Evolutionary conservation across 1,140 invertebrate species (phyloP), one percentile per base, ranked within the genome.

Genomic region (Myzus persicae): DNA sequence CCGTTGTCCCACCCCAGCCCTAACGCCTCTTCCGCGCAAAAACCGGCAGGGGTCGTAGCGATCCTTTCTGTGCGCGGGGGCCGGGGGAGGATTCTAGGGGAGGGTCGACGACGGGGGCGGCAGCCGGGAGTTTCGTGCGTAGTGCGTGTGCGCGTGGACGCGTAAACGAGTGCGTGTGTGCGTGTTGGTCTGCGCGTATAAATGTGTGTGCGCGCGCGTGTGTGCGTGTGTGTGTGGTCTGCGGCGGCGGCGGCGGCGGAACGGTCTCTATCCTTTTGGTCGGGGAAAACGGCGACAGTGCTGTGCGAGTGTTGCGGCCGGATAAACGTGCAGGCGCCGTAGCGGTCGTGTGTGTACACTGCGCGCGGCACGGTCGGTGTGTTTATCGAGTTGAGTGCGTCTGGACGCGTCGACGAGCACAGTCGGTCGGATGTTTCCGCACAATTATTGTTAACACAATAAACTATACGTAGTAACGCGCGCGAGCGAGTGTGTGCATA

Each of bases 291-390:
- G 51, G 51, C 59, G 76, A 54, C 76, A 93, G 90, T 76, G 93
- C 44, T 94, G 82, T 93, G 44, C 90, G 91, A 84, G 90, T 67
- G 89, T 87, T 76, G 82, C 38, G 54, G 93, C 90, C 81, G 31
- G 51, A 85, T n/a, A 84, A 93, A 85, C 51, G 90, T 44, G 31
- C 59, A 76, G 36, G 81, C n/a, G 48, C 67, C 36, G 26, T 67
- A 9, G 42, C 90, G 76, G 18, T 4, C 2, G 81, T 76, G 22
- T 14, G 88, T 51, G 59, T 22, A 14, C 38, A 36, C 90, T 31
- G 51, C 42, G 31, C 48, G 59, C 42, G 26, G 90, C 90, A 48
- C 59, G 31, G 26, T 46, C 67, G 18, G n/a, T 42, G 36, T 76
- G 59, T n/a, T 26, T 59, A 31, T 38, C 48, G 36, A 59, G 54